A percentile compares a stretch with the other conserved stretches of the same genome.
Evolutionary conservation across 1,140 invertebrate species (phyloP).

Genomic region (Harpegnathos saltator): DNA sequence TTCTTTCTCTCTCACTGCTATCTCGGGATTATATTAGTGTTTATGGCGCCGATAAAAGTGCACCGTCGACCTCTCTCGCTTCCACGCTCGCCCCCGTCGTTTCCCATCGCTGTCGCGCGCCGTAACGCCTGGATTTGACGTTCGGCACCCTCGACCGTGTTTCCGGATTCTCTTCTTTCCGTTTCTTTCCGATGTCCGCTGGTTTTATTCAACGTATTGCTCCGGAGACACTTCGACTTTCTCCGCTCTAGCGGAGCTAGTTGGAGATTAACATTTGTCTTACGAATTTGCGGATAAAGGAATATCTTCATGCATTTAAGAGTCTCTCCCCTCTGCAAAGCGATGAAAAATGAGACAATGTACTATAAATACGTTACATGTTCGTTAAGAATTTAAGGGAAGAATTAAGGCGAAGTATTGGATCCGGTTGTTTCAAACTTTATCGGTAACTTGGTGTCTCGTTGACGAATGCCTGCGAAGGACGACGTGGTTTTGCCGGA

Average conservation of each 20-base stretch:
- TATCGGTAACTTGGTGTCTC: neutral
- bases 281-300: no score
- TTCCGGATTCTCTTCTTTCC: constrained; percentile 7
- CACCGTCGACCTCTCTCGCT: constrained; percentile 76
- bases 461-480: neutral
- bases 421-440: no score
- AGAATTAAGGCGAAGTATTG: no score
- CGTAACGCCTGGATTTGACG: constrained; percentile 64
- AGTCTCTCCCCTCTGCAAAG: neutral
- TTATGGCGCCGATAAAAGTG: constrained; percentile 83
- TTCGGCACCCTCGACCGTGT: neutral
- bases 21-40: constrained; percentile 84
- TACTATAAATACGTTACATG: no score
- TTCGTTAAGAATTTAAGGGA: no score
- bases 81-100: constrained; percentile 39
- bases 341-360: neutral
- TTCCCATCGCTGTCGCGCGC: constrained; percentile 22
- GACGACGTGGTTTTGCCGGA: neutral
- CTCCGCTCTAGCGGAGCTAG: no score
- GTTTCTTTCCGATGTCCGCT: neutral
- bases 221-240: no score
- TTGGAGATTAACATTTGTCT: no score
- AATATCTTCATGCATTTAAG: no score
- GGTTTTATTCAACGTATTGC: constrained; percentile 6
- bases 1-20: constrained; percentile 72